Evolutionary conservation across 2,797 vertebrate genomes (phyloP).

Genomic region (Myripristis jacobus): DNA sequence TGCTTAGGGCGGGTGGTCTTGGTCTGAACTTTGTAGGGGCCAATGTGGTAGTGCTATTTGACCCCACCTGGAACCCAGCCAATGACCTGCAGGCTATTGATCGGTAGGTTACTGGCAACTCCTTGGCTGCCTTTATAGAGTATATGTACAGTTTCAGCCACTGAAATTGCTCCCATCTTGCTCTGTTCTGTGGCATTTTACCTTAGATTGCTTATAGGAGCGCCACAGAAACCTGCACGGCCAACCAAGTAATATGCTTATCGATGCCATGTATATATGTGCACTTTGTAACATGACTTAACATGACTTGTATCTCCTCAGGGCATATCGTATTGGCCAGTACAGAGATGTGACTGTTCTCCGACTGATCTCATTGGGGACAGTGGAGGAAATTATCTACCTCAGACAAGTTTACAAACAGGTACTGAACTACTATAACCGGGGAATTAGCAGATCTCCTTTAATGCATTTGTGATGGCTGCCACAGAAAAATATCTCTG

Average conservation of each 20-base stretch:
- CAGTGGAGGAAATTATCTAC: slow-evolving; percentile 96
- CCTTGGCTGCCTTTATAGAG: not conserved
- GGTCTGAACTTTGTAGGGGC: slow-evolving; percentile 97
- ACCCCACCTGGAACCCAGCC: slow-evolving; percentile 98
- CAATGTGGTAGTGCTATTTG: slow-evolving; percentile 95
- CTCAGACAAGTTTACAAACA: slow-evolving; percentile 97
- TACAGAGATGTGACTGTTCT: slow-evolving; percentile 94
- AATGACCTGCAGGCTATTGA: slow-evolving; percentile 98
- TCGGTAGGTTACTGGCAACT: slow-evolving; percentile 80
- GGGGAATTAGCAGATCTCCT: not conserved
- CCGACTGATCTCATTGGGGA: slow-evolving; percentile 94
- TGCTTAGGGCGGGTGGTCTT: slow-evolving; percentile 92
- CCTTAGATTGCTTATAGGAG: not conserved
- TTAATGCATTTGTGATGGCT: not conserved
- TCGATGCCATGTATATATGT: not conserved
- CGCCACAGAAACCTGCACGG: not conserved
- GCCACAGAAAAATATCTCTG: not conserved
- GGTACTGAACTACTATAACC: slow-evolving; percentile 76
- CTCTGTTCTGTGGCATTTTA: not conserved
- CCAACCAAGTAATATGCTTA: not conserved
- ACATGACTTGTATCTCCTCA: slow-evolving; percentile 71
- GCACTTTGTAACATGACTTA: not conserved
- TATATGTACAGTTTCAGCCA: not conserved
- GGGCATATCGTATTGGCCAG: slow-evolving; percentile 96
- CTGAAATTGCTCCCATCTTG: not conserved